Evolutionary conservation across 2,888 invertebrate genomes (phyloP).

Genomic region (Choreutis nemorana): DNA sequence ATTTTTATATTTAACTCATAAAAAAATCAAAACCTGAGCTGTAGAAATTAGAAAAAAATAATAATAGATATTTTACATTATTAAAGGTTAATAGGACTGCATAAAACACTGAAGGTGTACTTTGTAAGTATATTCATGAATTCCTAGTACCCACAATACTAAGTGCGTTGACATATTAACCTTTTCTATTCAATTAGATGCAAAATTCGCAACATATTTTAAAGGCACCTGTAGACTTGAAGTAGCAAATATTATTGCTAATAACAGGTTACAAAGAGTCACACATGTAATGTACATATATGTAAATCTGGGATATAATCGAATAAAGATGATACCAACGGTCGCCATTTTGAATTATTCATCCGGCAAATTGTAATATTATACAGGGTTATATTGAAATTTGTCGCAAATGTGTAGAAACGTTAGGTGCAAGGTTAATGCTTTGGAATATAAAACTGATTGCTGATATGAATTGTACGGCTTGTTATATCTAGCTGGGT

Average conservation of each 20-base stretch:
- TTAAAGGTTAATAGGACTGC: too few species aligned
- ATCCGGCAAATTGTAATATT: conserved; percentile 55
- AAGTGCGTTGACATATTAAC: background rate
- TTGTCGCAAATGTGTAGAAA: too few species aligned
- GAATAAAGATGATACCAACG: conserved; percentile 36
- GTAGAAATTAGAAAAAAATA: too few species aligned
- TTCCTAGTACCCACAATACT: background rate
- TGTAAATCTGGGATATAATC: conserved; percentile 31
- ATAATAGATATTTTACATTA: too few species aligned
- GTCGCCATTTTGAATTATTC: conserved; percentile 51
- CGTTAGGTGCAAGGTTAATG: too few species aligned
- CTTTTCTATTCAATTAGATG: too few species aligned
- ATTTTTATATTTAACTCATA: too few species aligned
- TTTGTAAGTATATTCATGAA: background rate
- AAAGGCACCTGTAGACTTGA: background rate
- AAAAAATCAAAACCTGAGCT: too few species aligned
- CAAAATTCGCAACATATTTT: background rate
- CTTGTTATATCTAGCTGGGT: too few species aligned
- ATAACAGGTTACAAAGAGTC: conserved; percentile 13
- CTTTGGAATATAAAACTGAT: too few species aligned
- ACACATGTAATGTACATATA: conserved; percentile 14
- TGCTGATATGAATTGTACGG: too few species aligned
- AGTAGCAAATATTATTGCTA: conserved; percentile 6
- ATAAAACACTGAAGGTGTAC: too few species aligned
- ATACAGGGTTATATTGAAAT: conserved; percentile 48